A percentile compares a stretch with the other conserved stretches of the same genome.
Evolutionary conservation across 1,140 invertebrate genomes (phyloP).

Genomic region (Calycopis cecrops): DNA sequence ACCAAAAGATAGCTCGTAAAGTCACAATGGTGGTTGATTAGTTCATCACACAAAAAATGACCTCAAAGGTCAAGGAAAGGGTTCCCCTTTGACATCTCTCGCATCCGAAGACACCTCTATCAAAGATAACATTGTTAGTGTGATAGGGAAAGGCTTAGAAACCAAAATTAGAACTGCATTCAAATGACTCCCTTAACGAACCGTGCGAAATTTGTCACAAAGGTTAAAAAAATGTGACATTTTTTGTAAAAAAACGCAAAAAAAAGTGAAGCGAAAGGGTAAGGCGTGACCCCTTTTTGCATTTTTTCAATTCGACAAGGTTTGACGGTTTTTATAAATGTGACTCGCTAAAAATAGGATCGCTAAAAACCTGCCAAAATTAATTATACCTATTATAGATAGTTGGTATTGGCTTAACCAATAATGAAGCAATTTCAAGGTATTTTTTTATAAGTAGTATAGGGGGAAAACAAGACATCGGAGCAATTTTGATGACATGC

Average conservation of each 20-base stretch:
- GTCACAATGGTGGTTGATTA: constrained; percentile 54
- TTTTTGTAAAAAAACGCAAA: constrained; percentile 37
- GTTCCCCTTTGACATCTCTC: constrained; percentile 50
- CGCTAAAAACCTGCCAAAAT: not conserved
- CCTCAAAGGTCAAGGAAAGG: constrained; percentile 39
- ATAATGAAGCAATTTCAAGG: too few species aligned
- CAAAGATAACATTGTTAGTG: constrained; percentile 37
- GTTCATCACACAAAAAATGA: constrained; percentile 44
- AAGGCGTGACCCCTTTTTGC: constrained; percentile 38
- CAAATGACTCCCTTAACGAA: constrained; percentile 59
- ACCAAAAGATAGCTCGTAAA: constrained; percentile 8
- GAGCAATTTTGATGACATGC: too few species aligned
- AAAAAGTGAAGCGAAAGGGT: constrained; percentile 46
- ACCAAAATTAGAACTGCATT: constrained; percentile 65
- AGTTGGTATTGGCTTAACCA: too few species aligned
- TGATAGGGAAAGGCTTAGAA: constrained; percentile 47
- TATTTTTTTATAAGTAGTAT: too few species aligned
- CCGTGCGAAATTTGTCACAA: constrained; percentile 68
- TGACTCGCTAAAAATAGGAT: too few species aligned
- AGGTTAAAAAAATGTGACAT: constrained; percentile 24
- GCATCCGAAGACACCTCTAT: constrained; percentile 44
- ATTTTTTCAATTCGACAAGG: constrained; percentile 18
- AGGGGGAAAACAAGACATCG: too few species aligned
- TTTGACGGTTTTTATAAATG: constrained; percentile 24
- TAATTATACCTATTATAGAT: too few species aligned